These are phyloP conservation scores for Amazona ochrocephala DNA, from an alignment of 2,797 vertebrate genomes.

Conservation along the genomic window DNA sequence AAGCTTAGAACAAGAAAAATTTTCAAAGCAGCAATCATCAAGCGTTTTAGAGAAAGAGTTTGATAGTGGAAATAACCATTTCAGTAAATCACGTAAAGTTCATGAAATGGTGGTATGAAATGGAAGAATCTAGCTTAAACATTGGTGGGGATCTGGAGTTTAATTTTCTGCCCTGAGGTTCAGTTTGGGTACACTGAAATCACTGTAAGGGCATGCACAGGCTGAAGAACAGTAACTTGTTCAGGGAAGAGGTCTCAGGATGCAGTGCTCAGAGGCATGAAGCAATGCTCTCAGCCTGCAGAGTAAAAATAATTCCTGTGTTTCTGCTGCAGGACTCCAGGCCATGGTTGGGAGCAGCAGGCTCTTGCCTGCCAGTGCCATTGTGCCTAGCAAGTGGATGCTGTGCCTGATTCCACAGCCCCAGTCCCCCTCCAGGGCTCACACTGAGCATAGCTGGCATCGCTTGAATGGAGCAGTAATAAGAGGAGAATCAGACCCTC, in stretches of 20 bases:
- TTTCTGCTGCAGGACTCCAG: fast-evolving
- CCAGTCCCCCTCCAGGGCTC: background rate
- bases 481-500: background rate
- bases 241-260: background rate
- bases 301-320: background rate
- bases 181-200: background rate
- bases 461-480: fast-evolving
- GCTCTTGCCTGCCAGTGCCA: fast-evolving
- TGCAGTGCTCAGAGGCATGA: fast-evolving
- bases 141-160: background rate
- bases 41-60: background rate
- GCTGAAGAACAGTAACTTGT: background rate
- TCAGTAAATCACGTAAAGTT: background rate
- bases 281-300: background rate
- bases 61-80: background rate
- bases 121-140: background rate
- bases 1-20: background rate
- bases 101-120: background rate
- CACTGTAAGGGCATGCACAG: background rate
- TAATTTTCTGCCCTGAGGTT: background rate
- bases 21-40: background rate
- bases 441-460: background rate
- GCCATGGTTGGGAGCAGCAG: background rate
- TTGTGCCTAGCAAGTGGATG: fast-evolving
- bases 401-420: background rate